Evolutionary conservation across 2,888 invertebrate genomes (phyloP).

Genomic region (Latrodectus hesperus): DNA sequence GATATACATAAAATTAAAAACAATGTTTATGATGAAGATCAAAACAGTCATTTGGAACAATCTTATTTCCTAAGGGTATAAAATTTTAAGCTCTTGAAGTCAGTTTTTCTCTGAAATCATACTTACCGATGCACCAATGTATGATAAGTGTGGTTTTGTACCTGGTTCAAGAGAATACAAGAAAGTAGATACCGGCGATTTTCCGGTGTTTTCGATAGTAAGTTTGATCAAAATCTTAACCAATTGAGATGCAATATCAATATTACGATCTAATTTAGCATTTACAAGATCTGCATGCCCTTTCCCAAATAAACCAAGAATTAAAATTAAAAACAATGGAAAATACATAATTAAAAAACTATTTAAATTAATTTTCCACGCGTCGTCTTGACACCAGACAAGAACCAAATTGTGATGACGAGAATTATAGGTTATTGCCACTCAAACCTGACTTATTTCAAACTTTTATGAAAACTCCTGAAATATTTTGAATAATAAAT

Average conservation of each 20-base stretch:
- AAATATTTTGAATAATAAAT: too few species aligned
- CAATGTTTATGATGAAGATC: too few species aligned
- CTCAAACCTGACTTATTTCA: neutral
- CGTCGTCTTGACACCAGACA: constrained; percentile 53
- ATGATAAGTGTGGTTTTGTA: constrained; percentile 82
- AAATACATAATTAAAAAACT: constrained; percentile 37
- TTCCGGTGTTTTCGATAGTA: constrained; percentile 88
- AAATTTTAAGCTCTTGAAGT: too few species aligned
- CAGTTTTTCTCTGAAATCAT: too few species aligned
- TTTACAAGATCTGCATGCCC: constrained; percentile 73
- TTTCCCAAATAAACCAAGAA: constrained; percentile 30
- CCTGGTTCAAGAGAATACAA: constrained; percentile 83
- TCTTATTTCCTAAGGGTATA: too few species aligned
- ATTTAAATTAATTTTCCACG: constrained; percentile 35
- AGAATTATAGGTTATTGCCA: constrained; percentile 27
- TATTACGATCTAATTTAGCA: constrained; percentile 86
- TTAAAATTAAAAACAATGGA: constrained; percentile 20
- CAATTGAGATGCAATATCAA: constrained; percentile 91
- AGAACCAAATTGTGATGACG: constrained; percentile 61
- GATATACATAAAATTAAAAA: too few species aligned
- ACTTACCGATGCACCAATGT: constrained; percentile 81
- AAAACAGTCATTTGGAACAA: too few species aligned
- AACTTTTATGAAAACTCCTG: too few species aligned
- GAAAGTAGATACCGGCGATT: constrained; percentile 82
- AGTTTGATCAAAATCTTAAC: constrained; percentile 88